phyloP scores from a whole-genome alignment of 1,140 invertebrate species.

The Ericerus pela region DNA sequence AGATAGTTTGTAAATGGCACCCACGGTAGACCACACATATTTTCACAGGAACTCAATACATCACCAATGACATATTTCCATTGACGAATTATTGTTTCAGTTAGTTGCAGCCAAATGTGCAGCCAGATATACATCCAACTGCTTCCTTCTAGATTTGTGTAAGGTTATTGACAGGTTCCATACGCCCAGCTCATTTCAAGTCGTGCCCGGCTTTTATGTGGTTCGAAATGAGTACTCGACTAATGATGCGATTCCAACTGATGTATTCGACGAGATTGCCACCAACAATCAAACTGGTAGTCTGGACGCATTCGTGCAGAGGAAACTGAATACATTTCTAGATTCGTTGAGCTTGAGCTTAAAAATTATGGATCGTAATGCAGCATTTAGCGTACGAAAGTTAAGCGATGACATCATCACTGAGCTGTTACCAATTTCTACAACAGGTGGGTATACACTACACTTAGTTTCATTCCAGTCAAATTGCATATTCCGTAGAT shows the following conservation, averaged over 20 bases:
- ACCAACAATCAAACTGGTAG: not conserved
- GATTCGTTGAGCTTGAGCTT: not conserved
- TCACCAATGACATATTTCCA: too few relatives aligned
- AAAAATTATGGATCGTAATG: conserved; percentile 3
- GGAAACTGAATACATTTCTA: not conserved
- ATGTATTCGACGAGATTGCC: not conserved
- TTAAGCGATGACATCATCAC: conserved; percentile 4
- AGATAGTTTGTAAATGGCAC: too few relatives aligned
- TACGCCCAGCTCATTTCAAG: not conserved
- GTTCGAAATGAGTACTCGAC: not conserved
- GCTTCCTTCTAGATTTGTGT: not conserved
- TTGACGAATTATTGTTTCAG: not conserved
- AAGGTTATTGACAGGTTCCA: not conserved
- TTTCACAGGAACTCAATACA: too few relatives aligned
- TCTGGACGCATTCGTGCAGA: not conserved
- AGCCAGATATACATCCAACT: not conserved
- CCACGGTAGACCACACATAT: too few relatives aligned
- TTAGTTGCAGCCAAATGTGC: not conserved
- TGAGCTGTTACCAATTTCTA: not conserved
- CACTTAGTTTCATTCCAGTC: too few relatives aligned
- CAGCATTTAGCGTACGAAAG: not conserved
- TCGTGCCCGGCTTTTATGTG: not conserved
- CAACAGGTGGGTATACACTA: not conserved
- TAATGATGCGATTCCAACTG: not conserved
- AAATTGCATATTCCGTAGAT: too few relatives aligned